phyloP scores from a whole-genome alignment of 2,113 vertebrate genomes.

The Entomyzon cyanotis region DNA sequence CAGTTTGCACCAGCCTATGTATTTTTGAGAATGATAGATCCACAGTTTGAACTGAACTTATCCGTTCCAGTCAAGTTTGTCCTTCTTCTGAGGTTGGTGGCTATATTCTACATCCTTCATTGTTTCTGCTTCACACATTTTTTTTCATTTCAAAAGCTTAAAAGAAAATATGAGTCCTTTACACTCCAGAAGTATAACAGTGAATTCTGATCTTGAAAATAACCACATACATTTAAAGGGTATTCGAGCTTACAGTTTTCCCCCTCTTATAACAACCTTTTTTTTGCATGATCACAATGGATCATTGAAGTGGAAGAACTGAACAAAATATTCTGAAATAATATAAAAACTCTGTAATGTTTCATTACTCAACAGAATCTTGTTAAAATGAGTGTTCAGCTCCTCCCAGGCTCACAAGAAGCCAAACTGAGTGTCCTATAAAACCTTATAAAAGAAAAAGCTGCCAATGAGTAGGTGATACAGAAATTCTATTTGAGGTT shows the following conservation, averaged over 20 bases:
- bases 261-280: background rate
- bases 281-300: background rate
- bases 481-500: background rate
- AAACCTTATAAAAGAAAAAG: background rate
- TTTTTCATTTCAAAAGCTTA: background rate
- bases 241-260: background rate
- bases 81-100: background rate
- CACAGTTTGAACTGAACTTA: background rate
- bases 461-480: background rate
- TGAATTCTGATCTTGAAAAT: background rate
- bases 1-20: background rate
- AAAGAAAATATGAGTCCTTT: background rate
- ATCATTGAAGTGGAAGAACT: background rate
- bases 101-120: background rate
- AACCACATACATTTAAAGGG: background rate
- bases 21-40: background rate
- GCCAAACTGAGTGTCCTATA: background rate
- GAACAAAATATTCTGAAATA: background rate
- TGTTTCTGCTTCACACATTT: background rate
- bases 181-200: background rate
- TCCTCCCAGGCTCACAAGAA: background rate
- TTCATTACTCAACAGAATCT: background rate
- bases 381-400: background rate
- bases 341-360: background rate
- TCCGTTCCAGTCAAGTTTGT: background rate